Percentiles rank a stretch among this genome's conserved stretches.
Evolutionary conservation across 1,140 invertebrate species (phyloP).

Genomic region (Drosophila hydei): DNA sequence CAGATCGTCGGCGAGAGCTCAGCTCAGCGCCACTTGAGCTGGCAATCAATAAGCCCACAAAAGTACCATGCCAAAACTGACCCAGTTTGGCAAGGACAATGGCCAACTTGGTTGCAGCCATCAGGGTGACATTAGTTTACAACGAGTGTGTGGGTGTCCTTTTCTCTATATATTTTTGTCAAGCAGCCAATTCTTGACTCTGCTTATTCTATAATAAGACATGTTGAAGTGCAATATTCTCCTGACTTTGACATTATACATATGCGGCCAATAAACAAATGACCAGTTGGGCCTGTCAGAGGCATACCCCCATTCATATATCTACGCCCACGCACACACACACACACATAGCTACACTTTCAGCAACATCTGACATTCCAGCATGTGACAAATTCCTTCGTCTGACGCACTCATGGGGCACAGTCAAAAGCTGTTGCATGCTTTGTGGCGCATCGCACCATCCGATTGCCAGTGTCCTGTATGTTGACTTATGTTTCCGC

Average conservation of each 20-base stretch:
- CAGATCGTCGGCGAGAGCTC: conserved; percentile 28
- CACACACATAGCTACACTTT: conserved; percentile 2
- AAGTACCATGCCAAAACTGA: conserved; percentile 67
- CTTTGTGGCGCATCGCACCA: conserved; percentile 60
- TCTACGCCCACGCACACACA: background rate
- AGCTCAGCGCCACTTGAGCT: conserved; percentile 33
- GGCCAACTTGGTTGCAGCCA: conserved; percentile 53
- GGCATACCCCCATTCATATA: background rate
- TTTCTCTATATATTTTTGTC: conserved; percentile 17
- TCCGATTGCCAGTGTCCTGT: conserved; percentile 57
- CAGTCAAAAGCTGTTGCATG: conserved; percentile 60
- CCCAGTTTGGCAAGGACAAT: conserved; percentile 62
- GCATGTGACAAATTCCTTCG: conserved; percentile 40
- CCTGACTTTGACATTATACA: conserved; percentile 35
- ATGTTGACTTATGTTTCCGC: conserved; percentile 7
- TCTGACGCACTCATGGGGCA: conserved; percentile 26
- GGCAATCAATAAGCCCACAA: conserved; percentile 64
- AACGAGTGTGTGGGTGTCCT: background rate
- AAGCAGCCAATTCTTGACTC: conserved; percentile 13
- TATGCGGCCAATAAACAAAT: conserved; percentile 35
- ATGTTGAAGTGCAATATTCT: conserved; percentile 10
- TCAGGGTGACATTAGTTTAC: conserved; percentile 50
- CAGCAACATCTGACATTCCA: conserved; percentile 24
- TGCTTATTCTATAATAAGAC: conserved; percentile 10
- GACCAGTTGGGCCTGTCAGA: conserved; percentile 33